phyloP scores from a whole-genome alignment of 2,113 vertebrate genomes.

The Nasalis larvatus region DNA sequence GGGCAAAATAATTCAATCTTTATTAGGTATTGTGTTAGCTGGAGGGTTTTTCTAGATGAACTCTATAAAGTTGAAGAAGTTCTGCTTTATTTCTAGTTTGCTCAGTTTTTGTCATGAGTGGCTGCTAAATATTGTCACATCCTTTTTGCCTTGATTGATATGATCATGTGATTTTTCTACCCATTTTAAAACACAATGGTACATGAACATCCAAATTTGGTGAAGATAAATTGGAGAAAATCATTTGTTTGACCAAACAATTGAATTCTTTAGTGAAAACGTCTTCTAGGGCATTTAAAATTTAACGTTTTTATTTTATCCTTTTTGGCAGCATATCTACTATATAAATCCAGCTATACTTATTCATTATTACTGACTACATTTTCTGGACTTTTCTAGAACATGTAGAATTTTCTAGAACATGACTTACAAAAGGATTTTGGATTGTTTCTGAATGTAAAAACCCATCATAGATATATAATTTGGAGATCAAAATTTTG shows the following conservation, averaged over 20 bases:
- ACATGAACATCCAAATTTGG: not conserved
- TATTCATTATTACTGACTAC: not conserved
- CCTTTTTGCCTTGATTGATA: not conserved
- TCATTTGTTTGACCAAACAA: not conserved
- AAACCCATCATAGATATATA: not conserved
- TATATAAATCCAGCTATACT: not conserved
- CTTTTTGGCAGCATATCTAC: not conserved
- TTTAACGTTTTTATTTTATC: not conserved
- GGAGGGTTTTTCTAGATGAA: not conserved
- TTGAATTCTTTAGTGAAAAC: not conserved
- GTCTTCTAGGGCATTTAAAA: not conserved
- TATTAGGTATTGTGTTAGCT: not conserved
- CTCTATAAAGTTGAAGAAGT: not conserved
- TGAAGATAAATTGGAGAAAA: not conserved
- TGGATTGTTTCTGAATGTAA: not conserved
- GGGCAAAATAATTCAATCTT: not conserved
- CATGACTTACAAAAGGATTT: not conserved
- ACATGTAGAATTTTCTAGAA: not conserved
- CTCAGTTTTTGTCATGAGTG: slow-evolving; percentile 12
- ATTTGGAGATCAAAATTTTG: not conserved
- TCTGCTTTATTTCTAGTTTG: not conserved
- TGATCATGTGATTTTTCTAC: slow-evolving; percentile 20
- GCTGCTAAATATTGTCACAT: not conserved
- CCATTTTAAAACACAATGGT: not conserved
- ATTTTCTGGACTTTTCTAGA: not conserved